Evolutionary conservation across 2,113 vertebrate species (phyloP).

Genomic region (Hirundichthys speculiger): DNA sequence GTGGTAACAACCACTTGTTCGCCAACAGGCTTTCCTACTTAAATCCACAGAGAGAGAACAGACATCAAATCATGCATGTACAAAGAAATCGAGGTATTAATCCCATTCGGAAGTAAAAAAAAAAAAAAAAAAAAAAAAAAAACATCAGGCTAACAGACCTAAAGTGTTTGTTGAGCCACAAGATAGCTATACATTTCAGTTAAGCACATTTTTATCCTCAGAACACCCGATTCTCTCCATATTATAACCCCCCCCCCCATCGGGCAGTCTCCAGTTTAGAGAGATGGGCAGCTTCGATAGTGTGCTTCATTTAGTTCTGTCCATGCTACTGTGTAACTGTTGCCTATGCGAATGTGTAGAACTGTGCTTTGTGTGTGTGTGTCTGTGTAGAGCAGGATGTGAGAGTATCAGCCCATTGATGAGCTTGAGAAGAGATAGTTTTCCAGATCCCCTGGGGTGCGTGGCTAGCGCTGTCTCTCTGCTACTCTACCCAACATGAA

Average conservation of each 20-base stretch:
- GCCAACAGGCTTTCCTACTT: constrained; percentile 46
- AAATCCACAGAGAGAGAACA: constrained; percentile 24
- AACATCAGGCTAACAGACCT: no score
- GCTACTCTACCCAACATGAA: constrained; percentile 30
- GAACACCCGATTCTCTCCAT: constrained; percentile 5
- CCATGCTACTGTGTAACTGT: constrained; percentile 15
- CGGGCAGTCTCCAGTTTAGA: not conserved
- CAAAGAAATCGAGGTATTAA: not conserved
- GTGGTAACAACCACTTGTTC: constrained; percentile 59
- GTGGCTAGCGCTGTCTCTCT: constrained; percentile 36
- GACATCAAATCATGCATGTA: not conserved
- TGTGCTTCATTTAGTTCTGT: constrained; percentile 18
- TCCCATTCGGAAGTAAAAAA: no score
- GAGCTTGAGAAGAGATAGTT: constrained; percentile 55
- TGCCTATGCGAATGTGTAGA: not conserved
- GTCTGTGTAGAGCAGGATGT: constrained; percentile 33
- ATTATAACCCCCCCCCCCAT: not conserved
- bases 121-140: no score
- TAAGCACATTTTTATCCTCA: constrained; percentile 21
- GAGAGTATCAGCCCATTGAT: constrained; percentile 61
- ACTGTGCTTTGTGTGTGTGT: not conserved
- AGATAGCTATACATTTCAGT: not conserved
- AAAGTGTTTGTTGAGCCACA: no score
- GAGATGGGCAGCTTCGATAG: constrained; percentile 26
- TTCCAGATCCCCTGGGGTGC: constrained; percentile 52